These are phyloP conservation scores for Bubalus kerabau DNA, from an alignment of 2,113 vertebrate genomes.

Conservation along the genomic window DNA sequence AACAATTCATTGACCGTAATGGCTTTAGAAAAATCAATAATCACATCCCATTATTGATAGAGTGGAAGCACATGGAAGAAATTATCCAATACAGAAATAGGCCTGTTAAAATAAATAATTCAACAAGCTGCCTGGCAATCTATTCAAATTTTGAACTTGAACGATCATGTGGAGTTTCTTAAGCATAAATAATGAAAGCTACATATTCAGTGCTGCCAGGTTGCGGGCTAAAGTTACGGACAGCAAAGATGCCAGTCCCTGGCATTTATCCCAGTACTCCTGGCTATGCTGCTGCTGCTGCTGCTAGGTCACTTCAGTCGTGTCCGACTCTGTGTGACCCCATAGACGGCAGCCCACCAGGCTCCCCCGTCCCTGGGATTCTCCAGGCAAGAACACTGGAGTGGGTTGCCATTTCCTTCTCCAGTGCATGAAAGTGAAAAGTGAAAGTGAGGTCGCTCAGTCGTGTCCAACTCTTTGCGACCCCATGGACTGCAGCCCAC, in stretches of 20 bases:
- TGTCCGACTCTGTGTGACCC: too few species aligned
- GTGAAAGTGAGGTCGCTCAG: too few species aligned
- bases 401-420: too few species aligned
- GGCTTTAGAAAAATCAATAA: conserved; percentile 83
- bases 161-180: conserved; percentile 39
- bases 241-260: background rate
- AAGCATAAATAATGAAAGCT: conserved; percentile 48
- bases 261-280: background rate
- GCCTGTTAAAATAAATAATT: conserved; percentile 76
- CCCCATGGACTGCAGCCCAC: too few species aligned
- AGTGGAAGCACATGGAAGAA: conserved; percentile 67
- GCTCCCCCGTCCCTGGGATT: too few species aligned
- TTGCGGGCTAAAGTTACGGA: rapidly evolving
- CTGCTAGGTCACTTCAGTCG: too few species aligned
- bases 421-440: too few species aligned
- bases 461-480: rapidly evolving
- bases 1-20: conserved; percentile 81
- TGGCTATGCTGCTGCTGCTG: background rate
- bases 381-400: too few species aligned
- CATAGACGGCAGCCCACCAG: too few species aligned
- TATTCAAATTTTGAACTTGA: conserved; percentile 69
- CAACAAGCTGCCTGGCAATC: conserved; percentile 56
- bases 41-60: conserved; percentile 81
- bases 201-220: background rate
- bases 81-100: conserved; percentile 76